Base-by-base conservation (phyloP, 1,140 invertebrate genomes). In the Procambarus clarkii region DNA sequence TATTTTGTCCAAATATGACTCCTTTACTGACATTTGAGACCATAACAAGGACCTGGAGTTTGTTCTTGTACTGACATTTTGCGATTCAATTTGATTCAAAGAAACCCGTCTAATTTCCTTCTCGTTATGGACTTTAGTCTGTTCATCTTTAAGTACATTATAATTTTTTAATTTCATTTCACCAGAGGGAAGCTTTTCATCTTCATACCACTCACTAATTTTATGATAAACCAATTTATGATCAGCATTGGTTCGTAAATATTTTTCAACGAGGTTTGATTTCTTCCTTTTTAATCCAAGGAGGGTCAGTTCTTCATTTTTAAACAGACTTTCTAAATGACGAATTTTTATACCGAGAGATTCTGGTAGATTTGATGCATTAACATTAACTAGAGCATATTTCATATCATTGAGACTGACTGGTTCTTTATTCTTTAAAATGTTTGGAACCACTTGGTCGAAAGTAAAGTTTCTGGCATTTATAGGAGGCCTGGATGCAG, bases 311-410 rank as follows among this genome's bases (percentile, higher is more conserved):
- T 88, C 87, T 81, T 46, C 79, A 48, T 74, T 71, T 54, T 44
- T 88, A 71, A 50, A 81, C 60, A 74, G 21, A 24, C 46, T 50
- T 74, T 82, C 87, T 24, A 81, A 81, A 21, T 71, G 45, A 8
- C 8, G n/a, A 74, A 88, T 15, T n/a, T 80, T 46, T 74, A 50
- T 24, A 1, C 71, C 15, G n/a, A 88, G 21, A 50, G 45, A 69
- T 81, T 69, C 34, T 24, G 87, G 87, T 21, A 88, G 64, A 9
- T 54, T 74, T 71, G 87, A 88, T 34, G 87, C 77, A 74, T 88
- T 82, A 0, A 88, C 58, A 82, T 88, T 88, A 18, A 88, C 87
- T 34, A 81, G 48, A 58, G 78, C 78, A 71, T 81, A 88, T 60
- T 82, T 74, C 50, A 81, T 18, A 7, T 82, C 64, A 24, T 1